Percentiles rank a stretch among this genome's conserved stretches.
phyloP scores from a whole-genome alignment of 1,140 invertebrate species.

The Aphelenchoides fujianensis region DNA sequence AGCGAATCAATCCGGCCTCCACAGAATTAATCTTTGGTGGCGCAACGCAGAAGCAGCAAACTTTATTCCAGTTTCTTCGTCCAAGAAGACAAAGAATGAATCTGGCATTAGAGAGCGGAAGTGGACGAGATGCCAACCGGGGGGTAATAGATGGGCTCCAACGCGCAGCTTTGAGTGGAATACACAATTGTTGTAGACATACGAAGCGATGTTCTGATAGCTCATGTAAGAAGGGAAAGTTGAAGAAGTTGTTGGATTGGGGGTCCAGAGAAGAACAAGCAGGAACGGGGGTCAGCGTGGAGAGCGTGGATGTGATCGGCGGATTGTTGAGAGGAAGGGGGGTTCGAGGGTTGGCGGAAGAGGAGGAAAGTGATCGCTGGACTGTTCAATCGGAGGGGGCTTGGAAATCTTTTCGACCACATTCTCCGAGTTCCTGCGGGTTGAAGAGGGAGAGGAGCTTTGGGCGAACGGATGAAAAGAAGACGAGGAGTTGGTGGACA shows the following conservation, averaged over 20 bases:
- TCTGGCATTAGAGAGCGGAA: too few relatives aligned
- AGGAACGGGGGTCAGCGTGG: too few relatives aligned
- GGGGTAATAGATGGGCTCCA: not conserved
- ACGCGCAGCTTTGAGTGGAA: not conserved
- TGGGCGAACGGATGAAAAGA: not conserved
- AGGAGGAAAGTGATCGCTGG: not conserved
- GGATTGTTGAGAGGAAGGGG: not conserved
- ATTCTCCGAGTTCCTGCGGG: too few relatives aligned
- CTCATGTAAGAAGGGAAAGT: not conserved
- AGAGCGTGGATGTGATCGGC: too few relatives aligned
- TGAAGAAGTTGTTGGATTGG: not conserved
- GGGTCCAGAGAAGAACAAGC: not conserved
- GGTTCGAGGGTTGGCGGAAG: not conserved
- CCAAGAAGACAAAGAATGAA: too few relatives aligned
- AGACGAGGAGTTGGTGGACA: not conserved
- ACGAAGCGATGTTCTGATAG: constrained; percentile 7
- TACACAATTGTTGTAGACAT: constrained; percentile 10
- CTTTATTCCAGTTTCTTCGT: too few relatives aligned
- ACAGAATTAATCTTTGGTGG: too few relatives aligned
- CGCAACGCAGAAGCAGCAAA: too few relatives aligned
- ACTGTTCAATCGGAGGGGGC: not conserved
- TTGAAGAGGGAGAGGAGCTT: too few relatives aligned
- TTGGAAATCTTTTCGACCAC: too few relatives aligned
- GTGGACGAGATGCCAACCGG: too few relatives aligned
- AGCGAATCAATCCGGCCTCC: too few relatives aligned